A percentile compares a stretch with the other conserved stretches of the same genome.
phyloP scores from a whole-genome alignment of 2,113 vertebrate species.

The Stegastes partitus region DNA sequence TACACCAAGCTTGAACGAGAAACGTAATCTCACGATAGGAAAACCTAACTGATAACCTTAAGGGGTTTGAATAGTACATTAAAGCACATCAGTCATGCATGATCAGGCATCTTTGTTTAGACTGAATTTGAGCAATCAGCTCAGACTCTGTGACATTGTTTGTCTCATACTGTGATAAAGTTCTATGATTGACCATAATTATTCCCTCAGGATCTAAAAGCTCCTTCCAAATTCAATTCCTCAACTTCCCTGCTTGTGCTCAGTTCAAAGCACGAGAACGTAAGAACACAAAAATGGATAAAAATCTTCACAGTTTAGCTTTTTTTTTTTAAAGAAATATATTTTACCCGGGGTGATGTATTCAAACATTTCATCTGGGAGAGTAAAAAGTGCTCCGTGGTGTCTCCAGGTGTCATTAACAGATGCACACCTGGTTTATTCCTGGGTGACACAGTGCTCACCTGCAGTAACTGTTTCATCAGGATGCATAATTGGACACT shows the following conservation, averaged over 20 bases:
- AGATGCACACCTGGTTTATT: constrained; percentile 53
- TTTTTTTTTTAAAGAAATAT: background rate
- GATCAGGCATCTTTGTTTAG: constrained; percentile 61
- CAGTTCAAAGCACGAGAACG: constrained; percentile 14
- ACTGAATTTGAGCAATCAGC: constrained; percentile 69
- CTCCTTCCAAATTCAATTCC: constrained; percentile 38
- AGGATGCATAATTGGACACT: constrained; percentile 2
- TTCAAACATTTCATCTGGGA: constrained; percentile 20
- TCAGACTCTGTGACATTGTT: constrained; percentile 56
- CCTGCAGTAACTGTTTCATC: constrained; percentile 9
- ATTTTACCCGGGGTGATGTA: background rate
- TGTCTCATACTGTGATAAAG: constrained; percentile 60
- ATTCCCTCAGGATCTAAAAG: constrained; percentile 47
- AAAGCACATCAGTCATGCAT: constrained; percentile 65
- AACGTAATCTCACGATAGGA: constrained; percentile 30
- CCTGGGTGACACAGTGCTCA: constrained; percentile 5
- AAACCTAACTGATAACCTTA: constrained; percentile 56
- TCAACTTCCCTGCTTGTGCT: constrained; percentile 26
- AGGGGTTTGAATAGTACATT: constrained; percentile 48
- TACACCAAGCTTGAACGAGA: constrained; percentile 15
- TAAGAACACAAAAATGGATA: background rate
- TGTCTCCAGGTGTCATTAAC: constrained; percentile 28
- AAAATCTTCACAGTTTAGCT: too few species aligned
- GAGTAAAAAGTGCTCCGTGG: background rate
- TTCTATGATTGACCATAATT: constrained; percentile 71